Evolutionary conservation across 2,888 invertebrate species (phyloP), one percentile per base, ranked within the genome.

Genomic region (Embidobia sp.): DNA sequence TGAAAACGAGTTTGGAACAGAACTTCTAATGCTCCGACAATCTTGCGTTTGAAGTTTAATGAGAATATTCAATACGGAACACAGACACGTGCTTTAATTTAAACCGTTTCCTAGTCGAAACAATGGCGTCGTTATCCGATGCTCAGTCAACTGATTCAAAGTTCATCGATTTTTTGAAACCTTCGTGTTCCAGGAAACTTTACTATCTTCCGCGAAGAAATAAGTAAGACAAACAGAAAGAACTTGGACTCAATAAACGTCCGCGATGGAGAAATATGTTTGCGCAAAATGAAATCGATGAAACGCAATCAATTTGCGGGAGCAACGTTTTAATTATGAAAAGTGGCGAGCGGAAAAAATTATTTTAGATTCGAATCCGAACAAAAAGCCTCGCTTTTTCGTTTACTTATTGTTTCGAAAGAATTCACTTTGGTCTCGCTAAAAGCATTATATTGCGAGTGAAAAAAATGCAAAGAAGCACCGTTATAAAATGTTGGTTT

Each of bases 31-130:
- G 44, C 49, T 33, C 51, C 22, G 13, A 7, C 49, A 59, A 44
- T 66, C 42, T 51, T 46, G 51, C 26, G 53, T 61, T 59, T 53
- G 67, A 74, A 67, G 67, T 74, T 51, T 59, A 74, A 74, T 55
- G 53, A 66, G 59, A 66, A 74, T 74, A 66, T 66, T 73, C 64
- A 73, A 72, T 64, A 40, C 16, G n/a, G 31, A 57, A 55, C 48
- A 72, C 40, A 69, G 55, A 55, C 55, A 59, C 73, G 64, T 66
- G 42, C 57, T 57, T 40, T 51, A 64, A 73, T 66, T 66, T 59
- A 73, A 73, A 73, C 73, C 48, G 55, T 72, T 72, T 63, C 37
- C 63, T 73, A 37, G 33, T 16, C 26, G 49, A 66, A 66, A 64
- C 73, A 74, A 74, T 74, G 37, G 37, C 51, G 37, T 53, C 44